Evolutionary conservation across 2,888 invertebrate species (phyloP).

Genomic region (Hemaris fuciformis): DNA sequence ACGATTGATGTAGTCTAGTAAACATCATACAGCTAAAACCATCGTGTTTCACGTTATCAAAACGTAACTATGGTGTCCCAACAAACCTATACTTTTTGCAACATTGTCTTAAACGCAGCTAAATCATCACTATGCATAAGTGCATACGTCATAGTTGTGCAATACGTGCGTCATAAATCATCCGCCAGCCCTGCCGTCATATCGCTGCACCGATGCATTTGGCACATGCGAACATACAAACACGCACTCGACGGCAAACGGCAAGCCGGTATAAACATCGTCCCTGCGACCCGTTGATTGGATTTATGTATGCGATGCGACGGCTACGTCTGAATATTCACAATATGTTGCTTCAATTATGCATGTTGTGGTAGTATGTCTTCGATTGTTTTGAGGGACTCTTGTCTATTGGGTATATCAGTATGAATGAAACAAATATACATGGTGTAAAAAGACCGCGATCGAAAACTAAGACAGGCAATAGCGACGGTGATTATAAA

Average conservation of each 20-base stretch:
- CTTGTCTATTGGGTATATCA: background rate
- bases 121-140: too few species aligned
- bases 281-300: slow-evolving; percentile 67
- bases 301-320: slow-evolving; percentile 63
- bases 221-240: slow-evolving; percentile 61
- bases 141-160: too few species aligned
- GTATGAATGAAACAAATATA: too few species aligned
- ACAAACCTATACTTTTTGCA: too few species aligned
- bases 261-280: slow-evolving; percentile 50
- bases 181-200: slow-evolving; percentile 47
- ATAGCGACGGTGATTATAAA: too few species aligned
- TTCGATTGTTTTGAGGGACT: background rate
- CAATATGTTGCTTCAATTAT: slow-evolving; percentile 15
- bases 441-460: too few species aligned
- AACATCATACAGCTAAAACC: too few species aligned
- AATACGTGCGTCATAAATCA: background rate
- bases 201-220: slow-evolving; percentile 65
- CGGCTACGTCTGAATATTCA: slow-evolving; percentile 39
- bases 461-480: too few species aligned
- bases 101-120: too few species aligned
- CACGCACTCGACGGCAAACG: slow-evolving; percentile 25
- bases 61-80: too few species aligned
- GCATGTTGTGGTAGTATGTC: background rate
- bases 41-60: too few species aligned
- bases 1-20: too few species aligned